phyloP scores from a whole-genome alignment of 2,888 invertebrate genomes.

The Trissoscelio sp. region DNA sequence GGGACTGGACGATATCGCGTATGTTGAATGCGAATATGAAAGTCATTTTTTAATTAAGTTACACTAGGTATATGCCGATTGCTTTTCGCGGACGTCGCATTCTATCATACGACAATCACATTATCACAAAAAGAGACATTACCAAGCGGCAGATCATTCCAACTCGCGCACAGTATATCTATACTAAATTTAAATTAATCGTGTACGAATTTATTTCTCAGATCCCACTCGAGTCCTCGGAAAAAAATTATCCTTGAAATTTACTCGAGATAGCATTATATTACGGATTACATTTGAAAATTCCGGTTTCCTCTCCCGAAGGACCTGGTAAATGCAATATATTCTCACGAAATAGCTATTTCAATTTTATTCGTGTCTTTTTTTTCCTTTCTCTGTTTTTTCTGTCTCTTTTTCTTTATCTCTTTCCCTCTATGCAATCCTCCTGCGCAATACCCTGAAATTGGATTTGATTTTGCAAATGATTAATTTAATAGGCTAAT shows the following conservation, averaged over 20 bases:
- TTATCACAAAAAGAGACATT: neutral
- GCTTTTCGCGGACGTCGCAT: neutral
- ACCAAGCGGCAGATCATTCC: neutral
- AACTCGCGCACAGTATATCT: neutral
- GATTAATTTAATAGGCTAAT: slow-evolving; percentile 31
- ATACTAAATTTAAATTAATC: slow-evolving; percentile 16
- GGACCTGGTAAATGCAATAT: slow-evolving; percentile 27
- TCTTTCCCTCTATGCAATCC: neutral
- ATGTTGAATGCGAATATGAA: slow-evolving; percentile 8
- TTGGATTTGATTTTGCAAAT: slow-evolving; percentile 12
- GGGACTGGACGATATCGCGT: neutral
- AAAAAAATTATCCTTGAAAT: slow-evolving; percentile 19
- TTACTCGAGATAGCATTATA: slow-evolving; percentile 17
- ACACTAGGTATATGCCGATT: neutral
- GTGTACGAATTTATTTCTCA: neutral
- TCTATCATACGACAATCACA: neutral
- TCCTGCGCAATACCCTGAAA: neutral
- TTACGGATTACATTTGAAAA: slow-evolving; percentile 22
- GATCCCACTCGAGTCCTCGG: neutral
- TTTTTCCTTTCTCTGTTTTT: neutral
- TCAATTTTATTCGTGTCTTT: slow-evolving; percentile 2
- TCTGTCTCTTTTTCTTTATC: slow-evolving; percentile 1
- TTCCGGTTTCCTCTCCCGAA: neutral
- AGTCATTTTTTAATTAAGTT: slow-evolving; percentile 26
- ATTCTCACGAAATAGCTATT: slow-evolving; percentile 39